These are phyloP conservation scores for Meriones psammophilus DNA, from an alignment of 2,797 vertebrate genomes.

Conservation along the genomic window DNA sequence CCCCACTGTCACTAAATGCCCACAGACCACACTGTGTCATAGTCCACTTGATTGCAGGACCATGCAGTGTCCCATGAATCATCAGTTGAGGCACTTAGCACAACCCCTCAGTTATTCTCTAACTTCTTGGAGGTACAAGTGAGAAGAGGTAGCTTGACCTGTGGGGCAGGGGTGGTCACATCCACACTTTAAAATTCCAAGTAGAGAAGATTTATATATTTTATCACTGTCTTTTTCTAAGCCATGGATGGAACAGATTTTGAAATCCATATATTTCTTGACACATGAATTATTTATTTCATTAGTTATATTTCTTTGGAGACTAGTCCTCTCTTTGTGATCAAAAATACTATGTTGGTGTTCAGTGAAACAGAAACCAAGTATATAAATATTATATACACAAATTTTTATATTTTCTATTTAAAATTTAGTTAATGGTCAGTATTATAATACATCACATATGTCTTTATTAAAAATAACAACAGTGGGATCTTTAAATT, in stretches of 20 bases:
- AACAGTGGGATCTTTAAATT: background rate
- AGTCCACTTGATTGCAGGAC: conserved; percentile 45
- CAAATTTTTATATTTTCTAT: background rate
- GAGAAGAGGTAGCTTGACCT: conserved; percentile 5
- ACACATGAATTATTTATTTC: background rate
- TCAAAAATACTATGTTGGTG: background rate
- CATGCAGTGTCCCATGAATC: background rate
- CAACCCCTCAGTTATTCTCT: background rate
- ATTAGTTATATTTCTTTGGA: background rate
- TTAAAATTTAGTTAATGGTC: background rate
- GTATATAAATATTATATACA: background rate
- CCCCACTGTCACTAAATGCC: conserved; percentile 50
- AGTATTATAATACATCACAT: background rate
- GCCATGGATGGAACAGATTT: background rate
- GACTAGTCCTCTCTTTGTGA: background rate
- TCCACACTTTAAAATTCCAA: background rate
- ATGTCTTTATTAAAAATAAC: conserved; percentile 24
- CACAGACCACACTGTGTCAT: background rate
- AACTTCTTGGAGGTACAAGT: background rate
- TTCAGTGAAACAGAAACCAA: background rate
- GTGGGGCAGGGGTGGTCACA: background rate
- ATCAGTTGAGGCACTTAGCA: conserved; percentile 50
- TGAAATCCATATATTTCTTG: background rate
- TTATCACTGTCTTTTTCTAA: background rate
- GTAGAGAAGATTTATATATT: background rate